Conservation (phyloP, 2,113 vertebrate species). For the Myrmecobius fasciatus region DNA sequence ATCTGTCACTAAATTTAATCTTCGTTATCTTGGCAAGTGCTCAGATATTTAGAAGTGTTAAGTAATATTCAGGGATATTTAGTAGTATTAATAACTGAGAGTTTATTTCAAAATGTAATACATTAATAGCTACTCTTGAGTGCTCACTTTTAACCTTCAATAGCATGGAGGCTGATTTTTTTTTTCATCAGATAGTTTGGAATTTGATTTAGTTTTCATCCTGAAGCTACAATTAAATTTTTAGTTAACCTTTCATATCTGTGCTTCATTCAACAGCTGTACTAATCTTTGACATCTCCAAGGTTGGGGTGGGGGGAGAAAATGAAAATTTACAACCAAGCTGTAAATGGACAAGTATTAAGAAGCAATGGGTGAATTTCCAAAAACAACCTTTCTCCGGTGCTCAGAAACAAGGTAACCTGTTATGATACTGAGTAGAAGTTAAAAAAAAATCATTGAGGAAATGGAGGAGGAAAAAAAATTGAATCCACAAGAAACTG, state of each 20-base stretch:
- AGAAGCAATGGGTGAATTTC: slow-evolving; percentile 58
- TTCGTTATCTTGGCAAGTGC: slow-evolving; percentile 51
- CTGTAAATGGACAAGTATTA: slow-evolving; percentile 57
- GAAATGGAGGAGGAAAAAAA: not conserved
- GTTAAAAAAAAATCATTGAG: slow-evolving; percentile 30
- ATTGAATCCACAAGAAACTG: not conserved
- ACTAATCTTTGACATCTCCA: slow-evolving; percentile 72
- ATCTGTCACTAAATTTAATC: slow-evolving; percentile 72
- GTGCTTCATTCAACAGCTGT: slow-evolving; percentile 67
- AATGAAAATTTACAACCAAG: slow-evolving; percentile 59
- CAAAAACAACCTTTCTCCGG: slow-evolving; percentile 18
- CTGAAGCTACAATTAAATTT: slow-evolving; percentile 79
- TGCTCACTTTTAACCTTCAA: slow-evolving; percentile 76
- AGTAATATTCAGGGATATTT: slow-evolving; percentile 66
- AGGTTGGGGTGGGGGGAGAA: slow-evolving; percentile 31
- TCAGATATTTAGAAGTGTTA: slow-evolving; percentile 62
- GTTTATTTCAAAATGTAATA: slow-evolving; percentile 75
- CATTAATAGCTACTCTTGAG: slow-evolving; percentile 50
- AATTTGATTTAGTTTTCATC: slow-evolving; percentile 76
- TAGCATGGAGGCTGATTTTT: slow-evolving; percentile 54
- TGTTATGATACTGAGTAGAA: not conserved
- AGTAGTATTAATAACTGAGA: slow-evolving; percentile 71
- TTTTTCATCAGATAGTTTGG: slow-evolving; percentile 72
- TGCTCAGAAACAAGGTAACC: not conserved
- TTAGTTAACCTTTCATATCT: slow-evolving; percentile 68